Percentiles rank a stretch among this genome's conserved stretches.
phyloP scores from a whole-genome alignment of 2,888 invertebrate species.

The Arge pagana region DNA sequence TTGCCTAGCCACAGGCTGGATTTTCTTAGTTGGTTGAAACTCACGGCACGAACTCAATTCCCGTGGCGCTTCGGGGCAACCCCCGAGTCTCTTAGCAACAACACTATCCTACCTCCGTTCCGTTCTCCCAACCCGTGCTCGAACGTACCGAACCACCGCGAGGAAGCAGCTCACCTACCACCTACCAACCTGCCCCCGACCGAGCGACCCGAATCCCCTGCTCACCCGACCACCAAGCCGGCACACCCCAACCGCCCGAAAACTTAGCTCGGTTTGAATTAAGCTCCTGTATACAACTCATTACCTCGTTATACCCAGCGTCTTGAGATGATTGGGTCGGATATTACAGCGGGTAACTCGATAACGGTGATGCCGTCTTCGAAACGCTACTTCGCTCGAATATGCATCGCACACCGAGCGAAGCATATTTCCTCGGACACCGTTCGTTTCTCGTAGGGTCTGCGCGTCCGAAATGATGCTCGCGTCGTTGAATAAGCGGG shows the following conservation, averaged over 20 bases:
- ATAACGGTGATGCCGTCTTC: too few species aligned
- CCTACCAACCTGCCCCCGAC: constrained; percentile 7
- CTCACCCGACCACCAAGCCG: constrained; percentile 9
- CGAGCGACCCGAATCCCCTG: constrained; percentile 16
- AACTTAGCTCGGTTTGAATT: constrained; percentile 49
- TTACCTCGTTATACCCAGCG: constrained; percentile 47
- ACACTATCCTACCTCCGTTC: constrained; percentile 27
- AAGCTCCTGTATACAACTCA: constrained; percentile 48
- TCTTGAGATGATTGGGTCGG: too few species aligned
- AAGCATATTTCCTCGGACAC: too few species aligned
- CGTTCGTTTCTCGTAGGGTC: too few species aligned
- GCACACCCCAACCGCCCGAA: constrained; percentile 28
- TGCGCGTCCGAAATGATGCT: too few species aligned
- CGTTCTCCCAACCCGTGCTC: constrained; percentile 19
- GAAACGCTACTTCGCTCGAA: too few species aligned
- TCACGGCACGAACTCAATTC: constrained; percentile 55
- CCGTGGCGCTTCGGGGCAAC: constrained; percentile 45
- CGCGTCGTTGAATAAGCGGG: too few species aligned
- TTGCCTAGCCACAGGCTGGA: constrained; percentile 35
- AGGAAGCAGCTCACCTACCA: not conserved
- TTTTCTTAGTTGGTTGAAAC: constrained; percentile 47
- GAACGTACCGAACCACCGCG: constrained; percentile 10
- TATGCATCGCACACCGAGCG: too few species aligned
- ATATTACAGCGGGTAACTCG: too few species aligned
- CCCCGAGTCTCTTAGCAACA: constrained; percentile 39